phyloP scores from a whole-genome alignment of 2,797 vertebrate genomes.

The Harpagifer antarcticus region DNA sequence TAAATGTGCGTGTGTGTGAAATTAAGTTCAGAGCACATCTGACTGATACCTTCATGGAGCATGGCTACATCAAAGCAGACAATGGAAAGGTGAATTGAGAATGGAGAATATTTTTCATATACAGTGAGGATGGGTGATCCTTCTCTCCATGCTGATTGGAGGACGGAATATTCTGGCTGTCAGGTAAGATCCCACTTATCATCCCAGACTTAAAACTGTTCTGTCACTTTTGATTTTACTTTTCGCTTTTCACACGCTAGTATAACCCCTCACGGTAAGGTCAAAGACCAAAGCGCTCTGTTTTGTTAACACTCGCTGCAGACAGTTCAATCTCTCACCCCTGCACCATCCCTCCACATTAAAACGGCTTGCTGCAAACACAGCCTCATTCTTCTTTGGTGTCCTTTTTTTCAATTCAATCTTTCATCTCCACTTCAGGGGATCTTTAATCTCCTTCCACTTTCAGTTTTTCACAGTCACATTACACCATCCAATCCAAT shows the following conservation, averaged over 20 bases:
- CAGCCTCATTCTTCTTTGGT: conserved; percentile 6
- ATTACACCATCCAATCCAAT: conserved; percentile 64
- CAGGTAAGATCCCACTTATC: conserved; percentile 29
- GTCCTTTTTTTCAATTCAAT: conserved; percentile 22
- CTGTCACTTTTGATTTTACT: conserved; percentile 47
- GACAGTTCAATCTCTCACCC: conserved; percentile 34
- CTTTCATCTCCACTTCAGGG: conserved; percentile 48
- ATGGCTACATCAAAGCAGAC: no score
- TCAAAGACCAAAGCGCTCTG: conserved; percentile 32
- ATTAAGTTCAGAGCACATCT: no score
- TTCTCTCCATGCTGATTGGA: conserved; percentile 36
- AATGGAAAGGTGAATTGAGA: no score
- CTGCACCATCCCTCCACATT: conserved; percentile 10
- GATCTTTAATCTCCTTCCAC: conserved; percentile 62
- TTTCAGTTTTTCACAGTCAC: conserved; percentile 64
- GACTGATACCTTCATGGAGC: no score
- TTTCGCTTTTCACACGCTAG: conserved; percentile 2
- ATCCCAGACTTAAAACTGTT: conserved; percentile 28
- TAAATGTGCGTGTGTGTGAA: not conserved
- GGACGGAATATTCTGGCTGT: conserved; percentile 34
- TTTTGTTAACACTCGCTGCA: conserved; percentile 12
- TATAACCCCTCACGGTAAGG: not conserved
- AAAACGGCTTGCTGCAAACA: conserved; percentile 31
- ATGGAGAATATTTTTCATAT: conserved; percentile 23
- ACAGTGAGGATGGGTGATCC: conserved; percentile 38